Evolutionary conservation across 2,888 invertebrate species (phyloP), one percentile per base, ranked within the genome.

Genomic region (Amphiduros pacificus): DNA sequence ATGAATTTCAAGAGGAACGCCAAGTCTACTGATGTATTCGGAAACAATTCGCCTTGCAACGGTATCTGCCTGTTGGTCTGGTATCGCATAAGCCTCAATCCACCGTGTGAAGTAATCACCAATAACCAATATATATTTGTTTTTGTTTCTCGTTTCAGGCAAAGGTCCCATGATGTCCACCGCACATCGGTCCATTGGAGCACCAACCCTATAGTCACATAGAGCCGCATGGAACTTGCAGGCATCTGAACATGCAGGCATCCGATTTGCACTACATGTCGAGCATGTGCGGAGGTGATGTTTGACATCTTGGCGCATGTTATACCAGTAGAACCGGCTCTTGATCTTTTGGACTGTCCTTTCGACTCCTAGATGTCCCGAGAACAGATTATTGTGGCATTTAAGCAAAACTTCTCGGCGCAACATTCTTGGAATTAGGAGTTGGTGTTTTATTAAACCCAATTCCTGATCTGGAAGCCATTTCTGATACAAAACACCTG

Each of bases 111-210:
- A 41, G 26, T 62, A 59, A 17, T 66, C 66, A 5, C 28, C 59
- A n/a, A 56, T 32, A 5, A 67, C 67, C 17, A 73, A 36, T 17
- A 73, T 65, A 51, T 67, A 64, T 40, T 50, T 60, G 24, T 71
- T 72, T 6, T 60, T 57, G 2, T 54, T 55, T 9, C 32, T 29
- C 4, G 65, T 56, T 50, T 40, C 36, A 2, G 62, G 65, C 11
- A 70, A 59, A 31, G 60, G 64, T 17, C 70, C 70, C 2, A 72
- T 32, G 5, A 69, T 56, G 49, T 73, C 67, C n/a, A 70, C 32
- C 3, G 66, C 54, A 3, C 71, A 48, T 32, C 65, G 58, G 29
- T 73, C 64, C 64, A 72, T 71, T 9, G 73, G 69, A 9, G 48
- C 36, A 22, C 60, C 57, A 3, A 68, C 58, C 1, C 57, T 2